Percentiles rank a stretch among this genome's conserved stretches.
phyloP scores from a whole-genome alignment of 2,888 invertebrate genomes.

The Augochlorella aurata region DNA sequence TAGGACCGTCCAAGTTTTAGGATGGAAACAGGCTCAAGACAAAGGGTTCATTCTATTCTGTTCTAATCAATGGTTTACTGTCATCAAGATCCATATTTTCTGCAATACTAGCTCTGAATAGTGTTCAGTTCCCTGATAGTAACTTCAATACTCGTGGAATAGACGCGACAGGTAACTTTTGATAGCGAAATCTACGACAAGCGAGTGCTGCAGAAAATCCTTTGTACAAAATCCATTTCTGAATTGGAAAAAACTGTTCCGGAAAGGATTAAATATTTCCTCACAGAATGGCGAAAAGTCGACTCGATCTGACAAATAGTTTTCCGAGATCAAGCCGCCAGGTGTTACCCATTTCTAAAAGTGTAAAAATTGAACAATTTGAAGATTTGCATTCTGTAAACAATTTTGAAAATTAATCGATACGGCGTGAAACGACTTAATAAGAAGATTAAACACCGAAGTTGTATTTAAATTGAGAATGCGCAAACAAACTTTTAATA shows the following conservation, averaged over 20 bases:
- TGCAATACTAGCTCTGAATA: neutral
- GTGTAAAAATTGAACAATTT: neutral
- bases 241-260: too few relatives aligned
- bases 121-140: neutral
- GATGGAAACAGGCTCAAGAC: conserved; percentile 24
- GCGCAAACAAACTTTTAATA: neutral
- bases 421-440: neutral
- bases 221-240: too few relatives aligned
- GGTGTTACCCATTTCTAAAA: too few relatives aligned
- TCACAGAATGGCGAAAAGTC: neutral
- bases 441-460: conserved; percentile 1
- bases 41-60: conserved; percentile 16
- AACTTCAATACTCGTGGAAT: neutral
- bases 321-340: neutral
- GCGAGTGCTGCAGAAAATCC: too few relatives aligned
- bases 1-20: conserved; percentile 40
- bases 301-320: neutral
- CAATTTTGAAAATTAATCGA: neutral
- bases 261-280: too few relatives aligned
- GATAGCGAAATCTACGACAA: too few relatives aligned
- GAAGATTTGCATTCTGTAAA: neutral
- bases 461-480: neutral
- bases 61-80: neutral
- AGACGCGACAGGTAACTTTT: too few relatives aligned
- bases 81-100: neutral